Conservation (phyloP, 2,888 invertebrate genomes). For the Macropis europaea region DNA sequence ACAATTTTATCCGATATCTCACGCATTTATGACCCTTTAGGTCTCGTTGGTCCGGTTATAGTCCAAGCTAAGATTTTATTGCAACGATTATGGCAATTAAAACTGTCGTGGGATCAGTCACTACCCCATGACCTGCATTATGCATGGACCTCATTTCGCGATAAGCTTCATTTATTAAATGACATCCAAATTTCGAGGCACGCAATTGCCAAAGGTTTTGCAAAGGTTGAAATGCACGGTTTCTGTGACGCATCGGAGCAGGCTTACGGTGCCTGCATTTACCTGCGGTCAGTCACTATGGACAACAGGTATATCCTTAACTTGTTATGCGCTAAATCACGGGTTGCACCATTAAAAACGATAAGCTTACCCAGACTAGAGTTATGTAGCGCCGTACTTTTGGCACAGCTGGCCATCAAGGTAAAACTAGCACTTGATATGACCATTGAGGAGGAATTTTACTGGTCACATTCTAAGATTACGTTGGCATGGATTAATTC, state of each 20-base stretch:
- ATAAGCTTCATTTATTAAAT: too few relatives aligned
- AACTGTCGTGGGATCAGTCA: conserved; percentile 7
- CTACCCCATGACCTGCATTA: not conserved
- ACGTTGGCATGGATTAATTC: conserved; percentile 31
- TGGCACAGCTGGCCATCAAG: not conserved
- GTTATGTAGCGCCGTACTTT: not conserved
- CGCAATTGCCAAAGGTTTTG: too few relatives aligned
- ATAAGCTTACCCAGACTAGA: not conserved
- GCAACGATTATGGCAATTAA: conserved; percentile 10
- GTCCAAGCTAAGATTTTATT: not conserved
- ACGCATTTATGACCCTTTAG: conserved; percentile 17
- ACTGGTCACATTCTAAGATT: conserved; percentile 20
- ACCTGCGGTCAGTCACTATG: not conserved
- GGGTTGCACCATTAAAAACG: not conserved
- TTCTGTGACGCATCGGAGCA: not conserved
- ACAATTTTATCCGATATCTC: conserved; percentile 1
- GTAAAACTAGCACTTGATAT: not conserved
- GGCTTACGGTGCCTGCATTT: not conserved
- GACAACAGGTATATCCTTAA: not conserved
- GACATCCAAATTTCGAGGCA: too few relatives aligned
- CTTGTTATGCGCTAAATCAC: not conserved
- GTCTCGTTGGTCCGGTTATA: conserved; percentile 8
- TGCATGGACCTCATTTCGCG: not conserved
- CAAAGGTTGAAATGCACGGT: not conserved
- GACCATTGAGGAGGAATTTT: not conserved